Percentiles rank a stretch among this genome's conserved stretches.
Conservation (phyloP, 1,140 invertebrate species). For the Copidosoma floridanum region DNA sequence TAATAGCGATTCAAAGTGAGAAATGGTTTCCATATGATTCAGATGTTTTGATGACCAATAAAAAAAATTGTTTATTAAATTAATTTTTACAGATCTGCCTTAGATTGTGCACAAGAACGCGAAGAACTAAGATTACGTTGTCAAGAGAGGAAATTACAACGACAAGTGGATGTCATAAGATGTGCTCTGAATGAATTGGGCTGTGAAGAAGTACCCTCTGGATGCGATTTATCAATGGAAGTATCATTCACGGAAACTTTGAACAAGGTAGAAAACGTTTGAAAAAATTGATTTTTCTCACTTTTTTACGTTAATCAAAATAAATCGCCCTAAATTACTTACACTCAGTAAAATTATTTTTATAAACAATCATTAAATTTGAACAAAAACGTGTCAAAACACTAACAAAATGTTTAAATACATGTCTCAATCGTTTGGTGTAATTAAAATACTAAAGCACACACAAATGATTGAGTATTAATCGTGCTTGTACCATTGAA, state of each 20-base stretch:
- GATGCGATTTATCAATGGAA: conserved; percentile 72
- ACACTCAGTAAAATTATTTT: too few species aligned
- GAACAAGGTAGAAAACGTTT: conserved; percentile 41
- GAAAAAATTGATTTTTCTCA: too few species aligned
- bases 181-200: conserved; percentile 80
- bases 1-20: conserved; percentile 47
- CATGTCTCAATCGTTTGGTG: too few species aligned
- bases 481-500: too few species aligned
- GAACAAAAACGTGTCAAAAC: too few species aligned
- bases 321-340: too few species aligned
- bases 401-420: too few species aligned
- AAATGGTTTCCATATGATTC: conserved; percentile 15
- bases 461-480: background rate
- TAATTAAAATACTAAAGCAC: too few species aligned
- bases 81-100: conserved; percentile 31
- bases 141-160: conserved; percentile 75
- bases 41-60: background rate
- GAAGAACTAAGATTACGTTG: conserved; percentile 68
- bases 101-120: conserved; percentile 54
- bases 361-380: too few species aligned
- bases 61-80: background rate
- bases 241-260: conserved; percentile 51
- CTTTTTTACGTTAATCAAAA: too few species aligned
- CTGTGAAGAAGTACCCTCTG: conserved; percentile 81
- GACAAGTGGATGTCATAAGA: conserved; percentile 78